These are phyloP conservation scores for Eucriotettix oculatus DNA, from an alignment of 2,888 invertebrate species.

Conservation along the genomic window DNA sequence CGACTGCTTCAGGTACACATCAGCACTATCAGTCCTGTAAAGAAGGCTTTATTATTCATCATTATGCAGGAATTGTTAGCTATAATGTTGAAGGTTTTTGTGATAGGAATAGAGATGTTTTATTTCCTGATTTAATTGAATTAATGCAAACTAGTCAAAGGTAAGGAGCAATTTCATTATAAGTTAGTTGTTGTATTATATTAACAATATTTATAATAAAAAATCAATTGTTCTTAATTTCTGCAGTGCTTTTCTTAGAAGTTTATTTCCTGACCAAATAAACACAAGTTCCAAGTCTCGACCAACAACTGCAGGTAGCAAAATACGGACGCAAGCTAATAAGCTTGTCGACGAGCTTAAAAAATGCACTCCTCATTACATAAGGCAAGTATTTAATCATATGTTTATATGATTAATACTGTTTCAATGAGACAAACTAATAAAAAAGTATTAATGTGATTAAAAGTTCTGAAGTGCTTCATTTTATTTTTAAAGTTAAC, in stretches of 20 bases:
- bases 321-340: slow-evolving; percentile 49
- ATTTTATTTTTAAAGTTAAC: too few relatives aligned
- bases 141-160: slow-evolving; percentile 45
- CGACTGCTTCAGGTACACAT: slow-evolving; percentile 31
- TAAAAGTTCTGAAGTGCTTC: too few relatives aligned
- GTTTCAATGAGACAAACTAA: too few relatives aligned
- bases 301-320: slow-evolving; percentile 46
- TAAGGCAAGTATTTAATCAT: slow-evolving; percentile 23
- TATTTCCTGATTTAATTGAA: slow-evolving; percentile 44
- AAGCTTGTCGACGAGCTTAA: slow-evolving; percentile 43
- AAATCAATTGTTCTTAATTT: not conserved
- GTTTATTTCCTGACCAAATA: slow-evolving; percentile 36
- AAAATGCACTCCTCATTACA: slow-evolving; percentile 51
- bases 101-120: slow-evolving; percentile 48
- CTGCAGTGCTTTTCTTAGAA: slow-evolving; percentile 35
- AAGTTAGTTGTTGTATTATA: not conserved
- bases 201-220: not conserved
- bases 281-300: slow-evolving; percentile 30
- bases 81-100: slow-evolving; percentile 48
- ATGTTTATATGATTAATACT: too few relatives aligned
- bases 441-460: too few relatives aligned
- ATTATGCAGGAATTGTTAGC: slow-evolving; percentile 49
- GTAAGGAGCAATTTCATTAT: slow-evolving; percentile 22
- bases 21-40: slow-evolving; percentile 38
- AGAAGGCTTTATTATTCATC: slow-evolving; percentile 40